phyloP scores from a whole-genome alignment of 1,140 invertebrate species.

The Leptestheria dahalacensis region DNA sequence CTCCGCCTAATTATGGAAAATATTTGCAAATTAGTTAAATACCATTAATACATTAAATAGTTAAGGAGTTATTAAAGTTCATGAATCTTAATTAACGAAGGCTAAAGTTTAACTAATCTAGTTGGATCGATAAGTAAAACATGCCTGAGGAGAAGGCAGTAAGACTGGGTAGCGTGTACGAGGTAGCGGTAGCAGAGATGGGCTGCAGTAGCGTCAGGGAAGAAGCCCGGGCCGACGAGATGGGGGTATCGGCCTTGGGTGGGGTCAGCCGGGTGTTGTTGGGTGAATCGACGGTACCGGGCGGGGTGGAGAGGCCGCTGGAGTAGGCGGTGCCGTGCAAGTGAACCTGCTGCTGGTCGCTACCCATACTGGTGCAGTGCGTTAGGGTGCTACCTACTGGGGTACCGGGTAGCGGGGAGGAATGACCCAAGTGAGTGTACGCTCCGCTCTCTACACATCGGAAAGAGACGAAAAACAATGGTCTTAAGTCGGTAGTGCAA shows the following conservation, averaged over 20 bases:
- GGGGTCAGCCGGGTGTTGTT: not conserved
- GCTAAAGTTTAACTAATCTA: not conserved
- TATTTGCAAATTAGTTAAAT: not conserved
- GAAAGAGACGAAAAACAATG: no score
- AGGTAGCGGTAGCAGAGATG: slow-evolving; percentile 30
- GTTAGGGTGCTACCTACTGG: not conserved
- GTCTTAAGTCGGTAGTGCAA: no score
- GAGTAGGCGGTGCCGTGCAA: slow-evolving; percentile 16
- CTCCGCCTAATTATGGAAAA: slow-evolving; percentile 25
- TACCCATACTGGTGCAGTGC: not conserved
- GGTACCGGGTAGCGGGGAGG: not conserved
- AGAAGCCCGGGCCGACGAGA: slow-evolving; percentile 2
- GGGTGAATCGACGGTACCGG: not conserved
- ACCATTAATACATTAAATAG: not conserved
- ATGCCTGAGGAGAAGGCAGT: slow-evolving; percentile 40
- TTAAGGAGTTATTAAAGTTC: slow-evolving; percentile 4
- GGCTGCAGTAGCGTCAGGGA: slow-evolving; percentile 34
- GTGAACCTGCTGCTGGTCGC: not conserved
- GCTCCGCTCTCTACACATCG: not conserved
- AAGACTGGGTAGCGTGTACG: slow-evolving; percentile 49
- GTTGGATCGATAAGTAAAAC: not conserved
- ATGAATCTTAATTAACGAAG: not conserved
- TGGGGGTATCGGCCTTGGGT: not conserved
- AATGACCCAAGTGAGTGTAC: not conserved
- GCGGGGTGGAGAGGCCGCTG: slow-evolving; percentile 16